Conservation (phyloP, 92 coral and sea anemone genomes). For the Plumapathes pennacea region DNA sequence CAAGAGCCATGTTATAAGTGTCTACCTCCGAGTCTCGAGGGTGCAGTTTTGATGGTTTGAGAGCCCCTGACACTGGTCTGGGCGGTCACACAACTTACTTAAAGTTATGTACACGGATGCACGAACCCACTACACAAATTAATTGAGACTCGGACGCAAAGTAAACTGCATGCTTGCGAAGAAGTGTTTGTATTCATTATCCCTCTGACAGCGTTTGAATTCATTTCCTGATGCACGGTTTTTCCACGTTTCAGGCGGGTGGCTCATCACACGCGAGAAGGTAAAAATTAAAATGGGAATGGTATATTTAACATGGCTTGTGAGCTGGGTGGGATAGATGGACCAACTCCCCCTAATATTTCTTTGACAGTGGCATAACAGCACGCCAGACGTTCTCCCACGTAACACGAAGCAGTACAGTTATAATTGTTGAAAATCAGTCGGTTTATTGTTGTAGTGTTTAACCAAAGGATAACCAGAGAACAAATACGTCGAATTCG, state of each 20-base stretch:
- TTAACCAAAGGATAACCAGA: too few species aligned
- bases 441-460: slow-evolving; percentile 54
- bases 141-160: slow-evolving; percentile 16
- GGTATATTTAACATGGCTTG: background rate
- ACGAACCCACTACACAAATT: slow-evolving; percentile 29
- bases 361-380: background rate
- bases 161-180: background rate
- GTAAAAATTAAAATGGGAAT: slow-evolving; percentile 23
- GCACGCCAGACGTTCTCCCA: slow-evolving; percentile 38
- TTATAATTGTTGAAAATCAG: slow-evolving; percentile 25
- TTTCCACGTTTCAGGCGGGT: slow-evolving; percentile 39
- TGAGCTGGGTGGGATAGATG: slow-evolving; percentile 8
- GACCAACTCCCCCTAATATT: slow-evolving; percentile 47
- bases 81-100: too few species aligned
- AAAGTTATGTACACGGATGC: too few species aligned
- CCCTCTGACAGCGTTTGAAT: too few species aligned
- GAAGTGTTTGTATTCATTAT: too few species aligned
- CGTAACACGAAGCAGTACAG: slow-evolving; percentile 23
- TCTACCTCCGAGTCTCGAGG: too few species aligned
- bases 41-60: too few species aligned
- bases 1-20: too few species aligned
- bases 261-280: slow-evolving; percentile 75
- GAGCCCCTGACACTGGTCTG: too few species aligned
- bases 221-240: slow-evolving; percentile 11
- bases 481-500: too few species aligned